Evolutionary conservation across 2,888 invertebrate genomes (phyloP), one percentile per base, ranked within the genome.

Genomic region (Clistopyga incitator): DNA sequence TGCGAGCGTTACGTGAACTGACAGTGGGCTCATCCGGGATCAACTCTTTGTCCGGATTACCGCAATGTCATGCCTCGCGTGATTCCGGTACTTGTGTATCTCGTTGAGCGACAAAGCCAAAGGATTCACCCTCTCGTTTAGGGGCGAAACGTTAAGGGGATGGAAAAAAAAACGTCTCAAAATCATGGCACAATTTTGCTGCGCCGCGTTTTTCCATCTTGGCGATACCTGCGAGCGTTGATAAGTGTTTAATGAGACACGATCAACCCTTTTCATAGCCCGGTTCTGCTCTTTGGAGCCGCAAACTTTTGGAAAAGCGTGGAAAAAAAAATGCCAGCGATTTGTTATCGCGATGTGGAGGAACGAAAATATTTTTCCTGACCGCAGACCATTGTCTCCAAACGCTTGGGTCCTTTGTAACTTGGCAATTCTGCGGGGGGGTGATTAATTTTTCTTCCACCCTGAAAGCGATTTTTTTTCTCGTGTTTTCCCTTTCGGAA

Each of bases 21-120:
- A 90, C 90, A 89, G 87, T 87, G 86, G 90, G 90, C 89, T 91
- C 90, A 91, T 90, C 89, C 88, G 88, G 92, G 92, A 91, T 92
- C 92, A 92, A 92, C 91, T 92, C 92, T 92, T 92, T 91, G 87
- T 88, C 85, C 88, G 92, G 92, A 91, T 92, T 92, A 92, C 86
- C 85, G 88, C 88, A 87, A 86, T 90, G 91, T 92, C 92, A 90
- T 88, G 91, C 70, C 90, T 89, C 89, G 61, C 89, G 88, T 90
- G 90, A 90, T 89, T 90, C 42, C 74, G 50, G 68, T 38, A 45
- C 65, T 50, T 47, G 34, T 54, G 50, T 82, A 65, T 42, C 13
- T 65, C 23, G 42, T 6, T 38, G n/a, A 70, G 68, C 75, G 65
- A 61, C 59, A 64, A 45, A 34, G 42, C 52, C 52, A 15, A 71